Evolutionary conservation across 1,140 invertebrate species (phyloP).

Genomic region (Microplitis demolitor): DNA sequence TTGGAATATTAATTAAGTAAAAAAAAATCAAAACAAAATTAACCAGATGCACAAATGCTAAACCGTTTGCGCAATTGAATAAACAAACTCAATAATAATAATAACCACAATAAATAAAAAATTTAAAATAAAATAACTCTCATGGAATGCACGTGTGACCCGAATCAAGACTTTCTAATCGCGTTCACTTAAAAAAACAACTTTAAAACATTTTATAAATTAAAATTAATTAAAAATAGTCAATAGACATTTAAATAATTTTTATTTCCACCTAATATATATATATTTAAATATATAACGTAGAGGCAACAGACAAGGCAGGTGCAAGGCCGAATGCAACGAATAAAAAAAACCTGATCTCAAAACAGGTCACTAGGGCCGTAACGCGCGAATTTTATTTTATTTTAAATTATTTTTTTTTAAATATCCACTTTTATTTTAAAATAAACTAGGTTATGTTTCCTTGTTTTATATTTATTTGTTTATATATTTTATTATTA

Average conservation of each 20-base stretch:
- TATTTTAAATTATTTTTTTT: not conserved
- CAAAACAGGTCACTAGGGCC: slow-evolving; percentile 6
- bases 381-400: not conserved
- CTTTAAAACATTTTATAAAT: no score
- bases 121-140: not conserved
- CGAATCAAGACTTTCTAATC: slow-evolving; percentile 26
- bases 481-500: not conserved
- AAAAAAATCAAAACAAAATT: not conserved
- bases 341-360: not conserved
- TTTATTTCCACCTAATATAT: not conserved
- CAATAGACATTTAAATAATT: not conserved
- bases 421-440: not conserved
- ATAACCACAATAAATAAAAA: not conserved
- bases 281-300: not conserved
- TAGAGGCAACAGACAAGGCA: not conserved
- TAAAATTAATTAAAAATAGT: not conserved
- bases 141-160: slow-evolving; percentile 17
- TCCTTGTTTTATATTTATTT: not conserved
- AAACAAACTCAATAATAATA: not conserved
- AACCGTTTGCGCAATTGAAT: no score
- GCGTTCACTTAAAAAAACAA: slow-evolving; percentile 8
- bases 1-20: no score
- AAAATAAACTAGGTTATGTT: no score
- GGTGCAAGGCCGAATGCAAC: not conserved
- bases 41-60: not conserved